phyloP scores from a whole-genome alignment of 2,113 vertebrate species.

The Psephotus haematonotus region DNA sequence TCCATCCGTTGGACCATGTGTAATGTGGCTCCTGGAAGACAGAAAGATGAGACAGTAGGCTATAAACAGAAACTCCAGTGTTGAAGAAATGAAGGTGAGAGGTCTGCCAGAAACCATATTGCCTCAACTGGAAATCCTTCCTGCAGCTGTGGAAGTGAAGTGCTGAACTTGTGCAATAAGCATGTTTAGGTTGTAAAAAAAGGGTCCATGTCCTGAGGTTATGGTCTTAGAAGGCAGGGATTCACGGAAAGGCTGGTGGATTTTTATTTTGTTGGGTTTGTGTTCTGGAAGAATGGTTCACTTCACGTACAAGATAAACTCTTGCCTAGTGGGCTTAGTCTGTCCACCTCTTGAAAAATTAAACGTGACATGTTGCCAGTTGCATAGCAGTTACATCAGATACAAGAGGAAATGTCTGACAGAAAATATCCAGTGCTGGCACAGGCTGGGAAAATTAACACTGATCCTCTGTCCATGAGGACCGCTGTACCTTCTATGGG shows the following conservation, averaged over 20 bases:
- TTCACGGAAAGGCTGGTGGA: neutral
- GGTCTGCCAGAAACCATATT: neutral
- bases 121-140: neutral
- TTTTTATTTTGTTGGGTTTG: neutral
- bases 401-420: neutral
- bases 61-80: neutral
- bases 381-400: neutral
- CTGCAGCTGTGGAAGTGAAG: neutral
- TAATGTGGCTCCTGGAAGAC: neutral
- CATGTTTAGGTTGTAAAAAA: neutral
- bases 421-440: neutral
- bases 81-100: neutral
- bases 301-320: neutral
- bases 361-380: neutral
- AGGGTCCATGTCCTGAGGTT: neutral
- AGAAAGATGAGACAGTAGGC: neutral
- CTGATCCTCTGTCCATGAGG: neutral
- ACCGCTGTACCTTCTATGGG: neutral
- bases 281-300: neutral
- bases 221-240: neutral
- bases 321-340: neutral
- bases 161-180: neutral
- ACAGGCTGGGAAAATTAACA: neutral
- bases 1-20: constrained; percentile 50
- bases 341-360: neutral